Evolutionary conservation across 2,797 vertebrate species (phyloP).

Genomic region (Gambelia wislizenii): DNA sequence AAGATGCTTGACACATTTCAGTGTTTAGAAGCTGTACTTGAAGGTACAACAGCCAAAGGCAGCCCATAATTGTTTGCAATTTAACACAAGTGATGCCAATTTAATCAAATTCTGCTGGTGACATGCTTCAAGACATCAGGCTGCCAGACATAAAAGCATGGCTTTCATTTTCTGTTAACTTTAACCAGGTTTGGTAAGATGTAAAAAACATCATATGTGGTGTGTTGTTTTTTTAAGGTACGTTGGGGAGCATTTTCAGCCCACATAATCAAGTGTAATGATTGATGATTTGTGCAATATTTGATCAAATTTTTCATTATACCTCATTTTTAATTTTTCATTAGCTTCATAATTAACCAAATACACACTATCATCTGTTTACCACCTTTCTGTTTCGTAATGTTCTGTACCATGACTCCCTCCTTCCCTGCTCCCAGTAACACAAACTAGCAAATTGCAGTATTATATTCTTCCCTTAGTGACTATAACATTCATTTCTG

Average conservation of each 20-base stretch:
- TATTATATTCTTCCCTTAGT: conserved; percentile 30
- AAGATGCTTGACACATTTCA: conserved; percentile 57
- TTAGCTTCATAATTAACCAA: conserved; percentile 78
- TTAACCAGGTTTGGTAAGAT: conserved; percentile 44
- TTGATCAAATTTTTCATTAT: conserved; percentile 80
- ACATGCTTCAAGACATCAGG: conserved; percentile 60
- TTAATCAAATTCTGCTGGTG: conserved; percentile 74
- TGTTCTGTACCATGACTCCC: conserved; percentile 54
- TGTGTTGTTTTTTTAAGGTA: conserved; percentile 40
- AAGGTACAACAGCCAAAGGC: conserved; percentile 77
- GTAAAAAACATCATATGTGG: conserved; percentile 60
- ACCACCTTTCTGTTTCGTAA: conserved; percentile 66
- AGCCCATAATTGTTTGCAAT: conserved; percentile 77
- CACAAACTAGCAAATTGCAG: conserved; percentile 41
- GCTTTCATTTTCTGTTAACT: conserved; percentile 68
- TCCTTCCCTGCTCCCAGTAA: background rate
- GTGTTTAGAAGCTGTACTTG: conserved; percentile 70
- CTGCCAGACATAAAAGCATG: conserved; percentile 67
- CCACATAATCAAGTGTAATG: conserved; percentile 76
- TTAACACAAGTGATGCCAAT: conserved; percentile 72
- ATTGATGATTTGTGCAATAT: conserved; percentile 75
- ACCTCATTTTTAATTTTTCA: conserved; percentile 77
- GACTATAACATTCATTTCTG: conserved; percentile 56
- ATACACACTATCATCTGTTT: conserved; percentile 76
- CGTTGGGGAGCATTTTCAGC: conserved; percentile 61